Percentiles rank a stretch among this genome's conserved stretches.
Conservation (phyloP, 2,888 invertebrate genomes). For the Artemia sp. region DNA sequence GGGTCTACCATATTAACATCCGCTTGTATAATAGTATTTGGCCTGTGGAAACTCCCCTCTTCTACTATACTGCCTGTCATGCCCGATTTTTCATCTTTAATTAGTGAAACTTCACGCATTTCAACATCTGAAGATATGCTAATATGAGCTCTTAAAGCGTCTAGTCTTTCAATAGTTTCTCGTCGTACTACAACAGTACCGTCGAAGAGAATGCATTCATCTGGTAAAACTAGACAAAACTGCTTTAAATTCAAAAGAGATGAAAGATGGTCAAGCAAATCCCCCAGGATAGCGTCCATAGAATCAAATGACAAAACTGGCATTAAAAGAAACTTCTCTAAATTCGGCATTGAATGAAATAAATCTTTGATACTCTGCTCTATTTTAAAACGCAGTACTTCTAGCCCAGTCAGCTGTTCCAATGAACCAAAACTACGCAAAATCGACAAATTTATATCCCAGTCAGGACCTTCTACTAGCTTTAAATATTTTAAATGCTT, state of each 20-base stretch:
- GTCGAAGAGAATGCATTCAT: background rate
- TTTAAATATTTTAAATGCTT: background rate
- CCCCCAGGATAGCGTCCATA: background rate
- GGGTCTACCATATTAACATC: no score
- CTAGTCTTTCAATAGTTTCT: background rate
- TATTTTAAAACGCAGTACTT: background rate
- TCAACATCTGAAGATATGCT: no score
- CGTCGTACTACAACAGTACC: background rate
- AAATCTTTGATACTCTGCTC: background rate
- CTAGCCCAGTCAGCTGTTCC: background rate
- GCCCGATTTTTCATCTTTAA: no score
- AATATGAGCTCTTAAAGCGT: background rate
- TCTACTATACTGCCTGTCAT: no score
- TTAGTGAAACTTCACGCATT: no score
- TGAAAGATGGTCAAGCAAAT: background rate
- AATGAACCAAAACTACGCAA: background rate
- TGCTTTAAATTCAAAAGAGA: background rate
- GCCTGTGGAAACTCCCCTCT: no score
- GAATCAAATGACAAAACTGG: background rate
- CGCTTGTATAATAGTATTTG: no score
- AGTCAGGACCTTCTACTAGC: background rate
- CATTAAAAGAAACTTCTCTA: constrained; percentile 8
- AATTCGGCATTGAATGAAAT: background rate
- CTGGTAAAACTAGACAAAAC: constrained; percentile 2
- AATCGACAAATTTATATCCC: constrained; percentile 5